Conservation (phyloP, 2,888 invertebrate genomes). For the Orchestes rusci region DNA sequence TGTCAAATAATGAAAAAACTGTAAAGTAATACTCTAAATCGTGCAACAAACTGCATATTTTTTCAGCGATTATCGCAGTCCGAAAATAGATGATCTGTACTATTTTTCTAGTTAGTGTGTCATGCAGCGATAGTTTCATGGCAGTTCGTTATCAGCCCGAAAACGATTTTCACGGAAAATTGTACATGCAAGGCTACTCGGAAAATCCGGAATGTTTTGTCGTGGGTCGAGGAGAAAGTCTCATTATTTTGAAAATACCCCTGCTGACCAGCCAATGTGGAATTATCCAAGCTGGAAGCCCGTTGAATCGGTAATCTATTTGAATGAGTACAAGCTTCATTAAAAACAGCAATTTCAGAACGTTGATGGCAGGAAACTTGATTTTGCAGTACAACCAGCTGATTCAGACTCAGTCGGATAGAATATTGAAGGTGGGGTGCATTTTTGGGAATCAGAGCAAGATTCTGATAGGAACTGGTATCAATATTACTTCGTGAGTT, state of each 20-base stretch:
- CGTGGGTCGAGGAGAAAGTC: slow-evolving; percentile 46
- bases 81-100: too few species aligned
- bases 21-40: too few species aligned
- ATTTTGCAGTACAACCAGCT: slow-evolving; percentile 78
- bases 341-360: slow-evolving; percentile 52
- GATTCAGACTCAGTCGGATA: slow-evolving; percentile 78
- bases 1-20: too few species aligned
- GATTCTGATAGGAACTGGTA: slow-evolving; percentile 52
- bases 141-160: slow-evolving; percentile 59
- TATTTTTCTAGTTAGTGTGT: slow-evolving; percentile 63
- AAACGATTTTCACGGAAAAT: slow-evolving; percentile 59
- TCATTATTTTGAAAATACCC: slow-evolving; percentile 54
- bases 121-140: slow-evolving; percentile 66
- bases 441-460: slow-evolving; percentile 51
- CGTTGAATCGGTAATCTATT: slow-evolving; percentile 46
- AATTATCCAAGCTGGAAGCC: slow-evolving; percentile 50
- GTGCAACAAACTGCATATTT: too few species aligned
- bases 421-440: slow-evolving; percentile 73
- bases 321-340: not conserved
- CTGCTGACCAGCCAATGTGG: slow-evolving; percentile 51
- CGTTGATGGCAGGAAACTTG: slow-evolving; percentile 66
- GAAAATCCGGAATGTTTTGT: slow-evolving; percentile 57
- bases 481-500: slow-evolving; percentile 50
- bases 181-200: slow-evolving; percentile 75
- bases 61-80: too few species aligned